These are phyloP conservation scores for Piliocolobus tephrosceles DNA, from an alignment of 2,113 vertebrate species.

Conservation along the genomic window DNA sequence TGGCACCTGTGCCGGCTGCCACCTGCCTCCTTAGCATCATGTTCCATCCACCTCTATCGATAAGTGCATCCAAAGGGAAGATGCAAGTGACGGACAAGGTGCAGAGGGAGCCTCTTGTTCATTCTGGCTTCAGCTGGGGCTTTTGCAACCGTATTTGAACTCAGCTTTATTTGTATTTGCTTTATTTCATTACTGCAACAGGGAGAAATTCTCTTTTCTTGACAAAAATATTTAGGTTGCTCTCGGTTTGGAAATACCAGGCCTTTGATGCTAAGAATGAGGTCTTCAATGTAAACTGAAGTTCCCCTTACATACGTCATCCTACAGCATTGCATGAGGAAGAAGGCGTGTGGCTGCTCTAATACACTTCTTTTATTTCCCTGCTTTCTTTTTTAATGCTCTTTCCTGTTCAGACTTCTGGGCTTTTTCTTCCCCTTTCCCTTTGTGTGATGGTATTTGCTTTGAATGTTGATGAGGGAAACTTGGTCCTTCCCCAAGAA, in stretches of 20 bases:
- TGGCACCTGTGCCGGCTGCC: not conserved
- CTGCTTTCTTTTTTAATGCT: constrained; percentile 35
- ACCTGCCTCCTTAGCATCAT: not conserved
- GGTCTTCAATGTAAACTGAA: not conserved
- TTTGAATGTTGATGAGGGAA: constrained; percentile 78
- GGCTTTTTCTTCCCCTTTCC: constrained; percentile 55
- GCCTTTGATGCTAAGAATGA: not conserved
- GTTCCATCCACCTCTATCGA: not conserved
- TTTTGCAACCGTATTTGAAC: not conserved
- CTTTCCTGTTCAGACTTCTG: constrained; percentile 62
- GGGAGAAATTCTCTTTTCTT: constrained; percentile 6
- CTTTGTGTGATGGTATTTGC: constrained; percentile 19
- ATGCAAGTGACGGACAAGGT: not conserved
- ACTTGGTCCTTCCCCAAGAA: constrained; percentile 81
- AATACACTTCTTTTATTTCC: constrained; percentile 36
- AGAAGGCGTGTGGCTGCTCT: not conserved
- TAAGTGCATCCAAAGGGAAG: not conserved
- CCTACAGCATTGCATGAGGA: not conserved
- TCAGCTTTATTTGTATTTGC: not conserved
- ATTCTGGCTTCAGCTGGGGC: not conserved
- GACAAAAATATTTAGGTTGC: not conserved
- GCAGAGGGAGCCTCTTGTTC: not conserved
- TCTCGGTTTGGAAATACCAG: constrained; percentile 41
- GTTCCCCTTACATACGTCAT: not conserved
- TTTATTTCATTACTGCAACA: not conserved